Evolutionary conservation across 2,797 vertebrate genomes (phyloP), one percentile per base, ranked within the genome.

Genomic region (Sebastes nivosus): DNA sequence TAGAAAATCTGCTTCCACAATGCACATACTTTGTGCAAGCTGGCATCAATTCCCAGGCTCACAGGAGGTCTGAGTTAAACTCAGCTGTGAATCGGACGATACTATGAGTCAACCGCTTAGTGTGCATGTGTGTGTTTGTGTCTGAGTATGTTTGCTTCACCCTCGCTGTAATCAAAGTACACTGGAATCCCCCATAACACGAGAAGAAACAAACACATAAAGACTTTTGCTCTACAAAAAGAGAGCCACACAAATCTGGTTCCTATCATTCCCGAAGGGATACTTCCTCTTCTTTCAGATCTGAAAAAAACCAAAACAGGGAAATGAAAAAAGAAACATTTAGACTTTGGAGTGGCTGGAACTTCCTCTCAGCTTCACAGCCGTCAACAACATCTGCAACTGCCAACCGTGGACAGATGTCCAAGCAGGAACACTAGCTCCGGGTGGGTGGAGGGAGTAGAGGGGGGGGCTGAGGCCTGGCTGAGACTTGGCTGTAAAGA

Each of bases 331-430:
- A 87, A 91, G 78, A 90, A 94, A 93, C 89, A 92, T 92, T 93
- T 92, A 86, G 88, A 91, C 88, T 91, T 91, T 92, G 85, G 91
- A 93, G 90, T 92, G 90, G 87, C 87, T 93, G 88, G 90, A 94
- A 95, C 89, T 93, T 95, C 93, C 93, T 94, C 88, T 82, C 86
- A 78, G 80, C 86, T 92, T 93, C 81, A 81, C 87, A 93, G 91
- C 90, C 80, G 82, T 92, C 93, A 96, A 95, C 93, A 95, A 95
- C 94, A 95, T 94, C 92, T 95, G 93, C 87, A 87, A 82, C 81
- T 93, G 89, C 91, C 89, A 94, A 79, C 78, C 60, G 79, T 82
- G 87, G 94, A 95, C 94, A 96, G 94, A 96, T 95, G 95, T 94
- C 86, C 82, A 85, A 82, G 83, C 74, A 89, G 87, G 87, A 94